Conservation (phyloP, 2,797 vertebrate genomes). For the Allobates femoralis region DNA sequence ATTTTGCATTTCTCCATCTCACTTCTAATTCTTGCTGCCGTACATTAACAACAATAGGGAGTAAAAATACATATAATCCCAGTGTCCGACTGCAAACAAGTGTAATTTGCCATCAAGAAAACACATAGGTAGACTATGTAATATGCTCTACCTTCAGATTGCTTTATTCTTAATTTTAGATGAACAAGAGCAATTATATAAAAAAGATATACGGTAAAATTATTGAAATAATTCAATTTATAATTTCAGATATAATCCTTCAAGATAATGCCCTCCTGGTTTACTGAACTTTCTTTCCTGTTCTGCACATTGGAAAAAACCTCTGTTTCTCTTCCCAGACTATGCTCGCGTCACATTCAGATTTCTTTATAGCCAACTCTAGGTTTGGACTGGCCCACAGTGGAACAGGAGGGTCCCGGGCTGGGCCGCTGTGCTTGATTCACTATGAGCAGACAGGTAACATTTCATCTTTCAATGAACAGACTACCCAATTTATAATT, state of each 20-base stretch:
- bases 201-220: neutral
- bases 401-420: too few species aligned
- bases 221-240: neutral
- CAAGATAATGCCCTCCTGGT: neutral
- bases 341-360: too few species aligned
- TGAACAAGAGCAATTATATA: neutral
- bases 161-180: neutral
- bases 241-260: neutral
- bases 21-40: neutral
- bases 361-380: too few species aligned
- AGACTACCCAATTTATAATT: too few species aligned
- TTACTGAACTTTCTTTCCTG: neutral
- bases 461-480: too few species aligned
- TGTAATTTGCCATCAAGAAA: neutral
- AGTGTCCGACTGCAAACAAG: neutral
- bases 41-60: neutral
- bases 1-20: neutral
- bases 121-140: neutral
- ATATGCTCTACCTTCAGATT: too few species aligned
- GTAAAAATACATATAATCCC: neutral
- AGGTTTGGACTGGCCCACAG: too few species aligned
- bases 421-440: too few species aligned
- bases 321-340: too few species aligned
- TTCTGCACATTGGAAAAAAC: too few species aligned
- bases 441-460: too few species aligned